Percentiles rank a stretch among this genome's conserved stretches.
These are phyloP conservation scores for Otocyon megalotis DNA, from an alignment of 2,113 vertebrate genomes.

Conservation along the genomic window DNA sequence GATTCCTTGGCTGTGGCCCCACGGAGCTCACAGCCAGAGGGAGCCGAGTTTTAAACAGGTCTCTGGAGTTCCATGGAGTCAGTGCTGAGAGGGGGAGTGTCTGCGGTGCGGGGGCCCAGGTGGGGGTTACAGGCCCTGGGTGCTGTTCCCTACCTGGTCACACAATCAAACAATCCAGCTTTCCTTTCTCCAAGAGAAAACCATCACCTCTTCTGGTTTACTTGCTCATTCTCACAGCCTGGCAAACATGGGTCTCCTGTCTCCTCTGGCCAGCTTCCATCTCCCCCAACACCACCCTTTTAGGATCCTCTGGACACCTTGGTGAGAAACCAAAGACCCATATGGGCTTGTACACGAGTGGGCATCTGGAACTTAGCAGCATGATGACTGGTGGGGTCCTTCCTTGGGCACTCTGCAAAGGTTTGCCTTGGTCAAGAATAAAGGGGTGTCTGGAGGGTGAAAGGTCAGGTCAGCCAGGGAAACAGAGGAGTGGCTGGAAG, in stretches of 20 bases:
- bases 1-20: background rate
- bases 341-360: background rate
- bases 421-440: constrained; percentile 59
- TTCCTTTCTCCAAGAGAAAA: background rate
- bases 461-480: background rate
- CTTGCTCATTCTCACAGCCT: background rate
- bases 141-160: background rate
- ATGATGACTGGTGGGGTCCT: background rate
- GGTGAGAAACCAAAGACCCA: constrained; percentile 21
- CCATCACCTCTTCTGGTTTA: background rate
- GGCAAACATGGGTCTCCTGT: background rate
- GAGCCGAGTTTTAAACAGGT: background rate
- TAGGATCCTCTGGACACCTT: background rate
- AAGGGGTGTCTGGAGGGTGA: constrained; percentile 47
- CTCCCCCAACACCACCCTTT: background rate
- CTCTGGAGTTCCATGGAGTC: background rate
- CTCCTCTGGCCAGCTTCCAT: background rate
- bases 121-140: background rate
- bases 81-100: background rate
- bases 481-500: background rate
- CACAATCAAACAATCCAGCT: background rate
- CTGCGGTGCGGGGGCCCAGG: background rate
- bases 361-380: constrained; percentile 53
- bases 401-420: constrained; percentile 8
- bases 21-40: background rate